Evolutionary conservation across 92 coral and sea anemone species (phyloP).

Genomic region (Epizoanthus ramosus): DNA sequence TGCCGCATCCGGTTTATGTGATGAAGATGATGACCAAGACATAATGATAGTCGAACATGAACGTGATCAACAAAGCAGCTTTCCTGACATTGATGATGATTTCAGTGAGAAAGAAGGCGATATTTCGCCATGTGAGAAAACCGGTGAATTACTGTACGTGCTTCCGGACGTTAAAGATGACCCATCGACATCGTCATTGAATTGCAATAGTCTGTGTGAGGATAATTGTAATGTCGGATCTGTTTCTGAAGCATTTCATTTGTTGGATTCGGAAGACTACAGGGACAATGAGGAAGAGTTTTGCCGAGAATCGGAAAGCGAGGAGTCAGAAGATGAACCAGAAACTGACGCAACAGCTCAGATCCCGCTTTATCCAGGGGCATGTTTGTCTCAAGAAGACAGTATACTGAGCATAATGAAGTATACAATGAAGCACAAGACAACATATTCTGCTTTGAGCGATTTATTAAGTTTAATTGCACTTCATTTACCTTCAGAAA

Average conservation of each 20-base stretch:
- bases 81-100: too few species aligned
- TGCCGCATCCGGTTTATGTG: too few species aligned
- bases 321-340: conserved; percentile 19
- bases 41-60: too few species aligned
- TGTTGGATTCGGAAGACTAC: conserved; percentile 11
- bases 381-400: conserved; percentile 23
- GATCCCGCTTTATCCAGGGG: conserved; percentile 27
- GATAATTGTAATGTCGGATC: background rate
- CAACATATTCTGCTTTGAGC: conserved; percentile 27
- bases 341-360: background rate
- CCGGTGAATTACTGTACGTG: too few species aligned
- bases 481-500: conserved; percentile 23
- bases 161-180: too few species aligned
- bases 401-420: conserved; percentile 37
- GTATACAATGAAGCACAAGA: conserved; percentile 19
- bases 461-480: conserved; percentile 20
- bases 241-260: conserved; percentile 16
- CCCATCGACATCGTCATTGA: too few species aligned
- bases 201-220: too few species aligned
- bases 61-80: too few species aligned
- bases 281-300: background rate
- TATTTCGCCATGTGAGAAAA: too few species aligned
- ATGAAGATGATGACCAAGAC: too few species aligned
- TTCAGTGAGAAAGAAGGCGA: too few species aligned
- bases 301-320: conserved; percentile 9